Evolutionary conservation across 2,113 vertebrate genomes (phyloP).

Genomic region (Meleagris gallopavo): DNA sequence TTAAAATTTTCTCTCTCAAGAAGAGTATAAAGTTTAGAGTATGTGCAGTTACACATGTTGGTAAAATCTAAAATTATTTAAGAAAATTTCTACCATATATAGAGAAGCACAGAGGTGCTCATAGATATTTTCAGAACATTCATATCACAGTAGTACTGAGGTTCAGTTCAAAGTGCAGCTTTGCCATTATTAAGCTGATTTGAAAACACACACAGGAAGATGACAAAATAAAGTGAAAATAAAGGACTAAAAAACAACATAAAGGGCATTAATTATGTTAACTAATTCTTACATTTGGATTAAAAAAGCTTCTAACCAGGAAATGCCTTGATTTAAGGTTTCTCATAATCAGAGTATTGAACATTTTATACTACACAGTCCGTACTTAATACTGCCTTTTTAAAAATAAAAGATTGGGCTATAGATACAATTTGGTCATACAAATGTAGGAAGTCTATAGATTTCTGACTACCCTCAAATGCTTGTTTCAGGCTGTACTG

Average conservation of each 20-base stretch:
- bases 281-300: background rate
- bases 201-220: background rate
- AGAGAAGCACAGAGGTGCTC: background rate
- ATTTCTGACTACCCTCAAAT: background rate
- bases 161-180: background rate
- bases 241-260: background rate
- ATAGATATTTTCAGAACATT: background rate
- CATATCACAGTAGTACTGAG: background rate
- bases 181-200: background rate
- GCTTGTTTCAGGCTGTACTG: background rate
- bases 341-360: background rate
- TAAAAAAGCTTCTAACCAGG: background rate
- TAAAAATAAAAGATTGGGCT: background rate
- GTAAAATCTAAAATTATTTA: background rate
- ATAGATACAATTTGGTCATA: background rate
- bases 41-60: background rate
- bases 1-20: background rate
- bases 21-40: background rate
- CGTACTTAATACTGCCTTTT: background rate
- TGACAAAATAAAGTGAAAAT: background rate
- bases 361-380: background rate
- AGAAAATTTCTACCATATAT: background rate
- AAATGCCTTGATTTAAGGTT: background rate
- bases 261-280: background rate
- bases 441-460: background rate